phyloP scores from a whole-genome alignment of 1,140 invertebrate species.

The Drosophila azteca region DNA sequence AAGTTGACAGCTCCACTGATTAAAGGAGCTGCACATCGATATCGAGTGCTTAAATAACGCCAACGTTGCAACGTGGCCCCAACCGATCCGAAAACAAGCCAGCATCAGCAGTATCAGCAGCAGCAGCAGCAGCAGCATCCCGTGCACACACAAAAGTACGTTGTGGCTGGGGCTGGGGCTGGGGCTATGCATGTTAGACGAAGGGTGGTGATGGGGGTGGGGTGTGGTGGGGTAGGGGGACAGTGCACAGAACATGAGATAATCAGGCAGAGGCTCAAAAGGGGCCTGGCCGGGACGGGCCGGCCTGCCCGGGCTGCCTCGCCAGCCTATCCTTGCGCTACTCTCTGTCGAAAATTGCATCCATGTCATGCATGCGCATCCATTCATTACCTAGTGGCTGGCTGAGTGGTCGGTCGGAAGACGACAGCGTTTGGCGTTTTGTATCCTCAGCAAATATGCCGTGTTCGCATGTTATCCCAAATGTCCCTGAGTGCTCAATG shows the following conservation, averaged over 20 bases:
- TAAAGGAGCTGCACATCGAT: slow-evolving; percentile 31
- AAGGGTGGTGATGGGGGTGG: background rate
- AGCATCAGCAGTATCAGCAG: background rate
- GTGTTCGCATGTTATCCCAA: slow-evolving; percentile 79
- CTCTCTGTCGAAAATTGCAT: slow-evolving; percentile 74
- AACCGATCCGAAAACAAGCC: slow-evolving; percentile 28
- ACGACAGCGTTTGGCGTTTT: slow-evolving; percentile 79
- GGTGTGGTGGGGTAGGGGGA: too few species aligned
- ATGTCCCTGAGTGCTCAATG: slow-evolving; percentile 68
- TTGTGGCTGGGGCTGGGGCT: background rate
- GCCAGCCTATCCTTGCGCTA: background rate
- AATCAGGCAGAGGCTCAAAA: slow-evolving; percentile 65
- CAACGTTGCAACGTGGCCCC: background rate
- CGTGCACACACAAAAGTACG: slow-evolving; percentile 1
- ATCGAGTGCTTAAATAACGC: slow-evolving; percentile 31
- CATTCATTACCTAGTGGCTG: slow-evolving; percentile 76
- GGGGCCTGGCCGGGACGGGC: slow-evolving; percentile 38
- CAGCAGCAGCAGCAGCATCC: background rate
- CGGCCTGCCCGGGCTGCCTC: slow-evolving; percentile 2
- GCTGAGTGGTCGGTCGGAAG: slow-evolving; percentile 47
- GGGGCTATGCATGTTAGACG: too few species aligned
- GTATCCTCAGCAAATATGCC: slow-evolving; percentile 75
- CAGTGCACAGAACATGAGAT: slow-evolving; percentile 66
- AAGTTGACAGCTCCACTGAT: slow-evolving; percentile 18
- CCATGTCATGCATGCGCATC: slow-evolving; percentile 79